Percentiles rank a stretch among this genome's conserved stretches.
Conservation (phyloP, 1,140 invertebrate species). For the Metaphire vulgaris region DNA sequence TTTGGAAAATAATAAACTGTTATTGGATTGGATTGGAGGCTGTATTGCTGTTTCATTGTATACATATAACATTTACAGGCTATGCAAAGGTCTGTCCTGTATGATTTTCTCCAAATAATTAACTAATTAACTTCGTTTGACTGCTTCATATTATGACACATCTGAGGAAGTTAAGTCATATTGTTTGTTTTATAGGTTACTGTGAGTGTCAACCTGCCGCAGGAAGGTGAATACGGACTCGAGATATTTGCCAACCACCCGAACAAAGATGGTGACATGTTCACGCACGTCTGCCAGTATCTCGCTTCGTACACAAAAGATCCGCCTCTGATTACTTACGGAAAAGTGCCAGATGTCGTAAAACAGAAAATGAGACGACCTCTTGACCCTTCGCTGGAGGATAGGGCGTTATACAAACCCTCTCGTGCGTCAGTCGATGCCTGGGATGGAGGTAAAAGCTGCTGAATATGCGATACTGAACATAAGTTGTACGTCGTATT, state of each 20-base stretch:
- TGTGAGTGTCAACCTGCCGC: conserved; percentile 33
- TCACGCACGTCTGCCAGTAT: conserved; percentile 50
- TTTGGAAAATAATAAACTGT: no score
- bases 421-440: neutral
- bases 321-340: conserved; percentile 5
- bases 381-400: neutral
- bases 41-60: no score
- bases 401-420: neutral
- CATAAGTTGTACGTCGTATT: no score
- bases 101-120: no score
- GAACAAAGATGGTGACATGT: conserved; percentile 45
- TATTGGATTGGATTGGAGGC: neutral
- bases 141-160: no score
- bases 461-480: no score
- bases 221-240: conserved; percentile 49
- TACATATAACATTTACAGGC: no score
- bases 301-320: conserved; percentile 27
- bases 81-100: no score
- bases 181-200: conserved; percentile 5
- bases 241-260: conserved; percentile 53
- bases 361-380: neutral
- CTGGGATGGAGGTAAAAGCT: no score
- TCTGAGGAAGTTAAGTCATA: neutral
- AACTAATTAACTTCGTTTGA: no score
- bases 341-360: conserved; percentile 10